Evolutionary conservation across 2,113 vertebrate species (phyloP).

Genomic region (Microcebus ravelobensis): DNA sequence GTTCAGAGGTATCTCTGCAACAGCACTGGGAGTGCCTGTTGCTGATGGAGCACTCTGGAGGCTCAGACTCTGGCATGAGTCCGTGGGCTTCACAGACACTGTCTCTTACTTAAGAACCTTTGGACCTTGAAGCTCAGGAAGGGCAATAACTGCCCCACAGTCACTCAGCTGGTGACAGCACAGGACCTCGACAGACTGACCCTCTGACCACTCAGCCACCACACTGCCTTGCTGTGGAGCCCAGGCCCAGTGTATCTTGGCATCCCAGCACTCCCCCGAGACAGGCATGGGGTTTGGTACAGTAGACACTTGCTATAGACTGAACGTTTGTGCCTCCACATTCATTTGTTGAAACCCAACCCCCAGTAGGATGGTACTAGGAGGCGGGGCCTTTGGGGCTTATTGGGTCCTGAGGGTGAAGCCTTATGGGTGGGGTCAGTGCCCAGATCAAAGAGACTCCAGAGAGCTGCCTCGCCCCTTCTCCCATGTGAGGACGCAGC

Average conservation of each 20-base stretch:
- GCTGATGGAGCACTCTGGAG: neutral
- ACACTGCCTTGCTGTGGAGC: neutral
- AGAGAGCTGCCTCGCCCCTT: neutral
- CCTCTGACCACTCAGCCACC: neutral
- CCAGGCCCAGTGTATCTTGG: neutral
- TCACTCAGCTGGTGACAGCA: neutral
- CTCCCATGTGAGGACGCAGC: neutral
- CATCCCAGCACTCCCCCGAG: neutral
- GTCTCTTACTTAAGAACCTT: neutral
- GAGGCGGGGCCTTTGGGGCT: neutral
- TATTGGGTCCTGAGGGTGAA: too few relatives aligned
- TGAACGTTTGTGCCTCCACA: neutral
- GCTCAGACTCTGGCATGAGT: neutral
- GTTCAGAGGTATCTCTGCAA: too few relatives aligned
- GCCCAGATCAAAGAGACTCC: neutral
- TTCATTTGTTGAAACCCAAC: neutral
- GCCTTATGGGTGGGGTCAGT: neutral
- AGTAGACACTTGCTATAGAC: neutral
- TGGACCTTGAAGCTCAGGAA: neutral
- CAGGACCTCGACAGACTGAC: too few relatives aligned
- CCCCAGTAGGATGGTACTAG: neutral
- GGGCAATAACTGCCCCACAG: neutral
- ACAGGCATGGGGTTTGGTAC: neutral
- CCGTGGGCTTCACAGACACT: too few relatives aligned
- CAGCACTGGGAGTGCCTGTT: accelerated